Percentiles rank a stretch among this genome's conserved stretches.
Conservation (phyloP, 2,797 vertebrate genomes). For the Acridotheres tristis region DNA sequence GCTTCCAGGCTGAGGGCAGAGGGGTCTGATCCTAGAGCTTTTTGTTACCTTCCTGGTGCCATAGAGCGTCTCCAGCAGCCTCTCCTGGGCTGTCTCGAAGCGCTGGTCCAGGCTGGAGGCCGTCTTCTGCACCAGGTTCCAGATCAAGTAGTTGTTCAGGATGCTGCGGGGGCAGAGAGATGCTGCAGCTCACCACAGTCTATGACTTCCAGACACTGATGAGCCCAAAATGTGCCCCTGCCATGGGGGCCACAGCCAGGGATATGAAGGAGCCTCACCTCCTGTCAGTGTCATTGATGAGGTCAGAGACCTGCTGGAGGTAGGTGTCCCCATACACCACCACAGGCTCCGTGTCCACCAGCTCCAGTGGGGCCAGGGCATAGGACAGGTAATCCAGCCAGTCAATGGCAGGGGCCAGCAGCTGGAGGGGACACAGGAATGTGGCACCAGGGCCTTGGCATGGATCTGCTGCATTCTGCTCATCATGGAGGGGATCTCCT, state of each 20-base stretch:
- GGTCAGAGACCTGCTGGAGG: conserved; percentile 92
- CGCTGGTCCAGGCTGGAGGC: conserved; percentile 90
- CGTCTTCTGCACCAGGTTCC: conserved; percentile 94
- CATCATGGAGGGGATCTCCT: background rate
- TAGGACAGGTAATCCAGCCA: conserved; percentile 93
- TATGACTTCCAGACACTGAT: accelerated
- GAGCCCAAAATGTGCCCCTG: background rate
- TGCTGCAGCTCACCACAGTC: accelerated
- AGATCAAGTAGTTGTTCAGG: conserved; percentile 97
- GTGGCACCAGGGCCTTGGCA: background rate
- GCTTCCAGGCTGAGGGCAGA: background rate
- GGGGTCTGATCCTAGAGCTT: background rate
- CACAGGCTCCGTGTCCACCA: conserved; percentile 88
- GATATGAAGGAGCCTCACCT: conserved; percentile 72
- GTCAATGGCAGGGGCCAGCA: conserved; percentile 87
- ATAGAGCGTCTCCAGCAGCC: conserved; percentile 92
- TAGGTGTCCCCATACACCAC: conserved; percentile 92
- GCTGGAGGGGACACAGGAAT: conserved; percentile 54
- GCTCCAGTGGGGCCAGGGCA: conserved; percentile 86
- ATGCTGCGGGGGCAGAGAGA: conserved; percentile 70
- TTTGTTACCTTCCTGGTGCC: conserved; percentile 91
- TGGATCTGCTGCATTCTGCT: background rate
- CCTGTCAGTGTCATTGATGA: conserved; percentile 90
- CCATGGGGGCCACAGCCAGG: background rate
- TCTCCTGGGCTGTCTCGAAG: conserved; percentile 95